A percentile compares a stretch with the other conserved stretches of the same genome.
Conservation (phyloP, 2,113 vertebrate genomes). For the Bos taurus region DNA sequence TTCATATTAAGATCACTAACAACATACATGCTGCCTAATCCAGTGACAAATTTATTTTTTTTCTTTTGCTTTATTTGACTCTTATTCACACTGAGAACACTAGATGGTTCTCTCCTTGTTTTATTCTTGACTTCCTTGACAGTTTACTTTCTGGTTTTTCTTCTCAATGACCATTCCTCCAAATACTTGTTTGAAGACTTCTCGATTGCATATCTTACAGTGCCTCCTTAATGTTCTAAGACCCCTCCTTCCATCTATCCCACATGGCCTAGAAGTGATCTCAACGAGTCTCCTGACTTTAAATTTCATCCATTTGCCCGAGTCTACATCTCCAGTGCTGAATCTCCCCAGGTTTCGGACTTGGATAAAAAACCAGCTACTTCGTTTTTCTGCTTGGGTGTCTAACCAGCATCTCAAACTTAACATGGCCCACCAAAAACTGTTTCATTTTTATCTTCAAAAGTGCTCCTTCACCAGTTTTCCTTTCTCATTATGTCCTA, state of each 20-base stretch:
- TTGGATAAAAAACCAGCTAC: not conserved
- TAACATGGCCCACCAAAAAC: not conserved
- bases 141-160: not conserved
- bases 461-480: not conserved
- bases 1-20: not conserved
- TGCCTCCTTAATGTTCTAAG: not conserved
- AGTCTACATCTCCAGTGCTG: not conserved
- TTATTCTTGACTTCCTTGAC: constrained; percentile 11
- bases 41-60: not conserved
- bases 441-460: not conserved
- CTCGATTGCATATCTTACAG: not conserved
- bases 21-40: not conserved
- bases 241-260: not conserved
- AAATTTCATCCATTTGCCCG: not conserved
- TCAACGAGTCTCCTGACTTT: not conserved
- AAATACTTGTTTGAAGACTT: not conserved
- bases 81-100: not conserved
- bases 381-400: not conserved
- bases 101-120: not conserved
- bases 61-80: not conserved
- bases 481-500: not conserved
- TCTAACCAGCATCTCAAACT: not conserved
- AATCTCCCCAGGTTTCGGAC: not conserved
- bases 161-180: not conserved
- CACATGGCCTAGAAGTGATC: not conserved